Evolutionary conservation across 1,140 invertebrate species (phyloP).

Genomic region (Leptinotarsa lineolata): DNA sequence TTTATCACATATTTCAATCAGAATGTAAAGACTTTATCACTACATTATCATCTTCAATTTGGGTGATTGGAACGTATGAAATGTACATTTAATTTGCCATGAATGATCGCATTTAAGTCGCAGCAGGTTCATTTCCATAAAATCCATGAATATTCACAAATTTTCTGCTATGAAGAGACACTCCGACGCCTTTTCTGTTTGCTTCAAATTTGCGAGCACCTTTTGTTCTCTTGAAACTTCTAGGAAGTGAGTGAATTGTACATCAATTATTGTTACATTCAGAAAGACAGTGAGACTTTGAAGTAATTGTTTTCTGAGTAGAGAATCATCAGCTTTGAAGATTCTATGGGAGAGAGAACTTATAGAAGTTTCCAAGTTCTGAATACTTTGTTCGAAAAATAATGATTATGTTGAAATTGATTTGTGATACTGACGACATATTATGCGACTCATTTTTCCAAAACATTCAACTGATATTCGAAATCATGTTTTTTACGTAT

Average conservation of each 20-base stretch:
- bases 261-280: neutral
- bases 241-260: conserved; percentile 16
- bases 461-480: no score
- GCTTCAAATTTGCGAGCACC: conserved; percentile 9
- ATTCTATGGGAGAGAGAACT: neutral
- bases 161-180: conserved; percentile 11
- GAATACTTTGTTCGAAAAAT: no score
- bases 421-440: no score
- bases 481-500: no score
- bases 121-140: neutral
- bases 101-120: neutral
- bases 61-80: no score
- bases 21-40: no score
- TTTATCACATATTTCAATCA: no score
- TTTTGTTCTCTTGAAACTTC: conserved; percentile 16
- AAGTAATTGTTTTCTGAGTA: conserved; percentile 14
- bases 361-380: no score
- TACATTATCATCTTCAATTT: no score
- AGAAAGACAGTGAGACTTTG: neutral
- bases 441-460: no score
- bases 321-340: neutral
- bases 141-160: conserved; percentile 18
- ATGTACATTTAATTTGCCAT: neutral
- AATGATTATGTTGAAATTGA: no score
- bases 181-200: conserved; percentile 9